Percentiles rank a stretch among this genome's conserved stretches.
Conservation (phyloP, 2,113 vertebrate species). For the Ciconia maguari region DNA sequence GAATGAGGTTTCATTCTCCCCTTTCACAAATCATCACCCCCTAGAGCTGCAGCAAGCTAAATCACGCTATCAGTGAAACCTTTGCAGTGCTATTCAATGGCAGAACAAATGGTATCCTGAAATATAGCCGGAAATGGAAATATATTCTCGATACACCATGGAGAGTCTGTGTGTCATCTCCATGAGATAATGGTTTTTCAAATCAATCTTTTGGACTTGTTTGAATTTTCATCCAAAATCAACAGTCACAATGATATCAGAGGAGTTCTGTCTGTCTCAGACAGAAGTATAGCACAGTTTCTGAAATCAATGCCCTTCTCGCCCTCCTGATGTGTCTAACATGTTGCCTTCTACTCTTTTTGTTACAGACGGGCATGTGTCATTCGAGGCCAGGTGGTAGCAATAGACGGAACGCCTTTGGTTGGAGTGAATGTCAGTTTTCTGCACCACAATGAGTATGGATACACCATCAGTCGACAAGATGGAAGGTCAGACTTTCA, state of each 20-base stretch:
- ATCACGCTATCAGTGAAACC: neutral
- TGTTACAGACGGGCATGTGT: constrained; percentile 87
- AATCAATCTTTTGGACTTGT: neutral
- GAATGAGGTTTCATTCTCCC: constrained; percentile 1
- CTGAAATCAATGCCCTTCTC: neutral
- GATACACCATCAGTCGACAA: constrained; percentile 94
- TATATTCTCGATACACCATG: neutral
- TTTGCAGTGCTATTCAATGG: neutral
- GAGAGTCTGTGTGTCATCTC: neutral
- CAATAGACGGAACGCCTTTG: constrained; percentile 89
- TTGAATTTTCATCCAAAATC: neutral
- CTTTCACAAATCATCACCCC: neutral
- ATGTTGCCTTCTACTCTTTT: neutral
- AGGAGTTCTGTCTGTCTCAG: neutral
- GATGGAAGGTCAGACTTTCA: constrained; percentile 86
- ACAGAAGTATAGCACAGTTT: neutral
- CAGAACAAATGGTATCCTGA: neutral
- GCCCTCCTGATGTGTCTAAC: neutral
- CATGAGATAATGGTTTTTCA: neutral
- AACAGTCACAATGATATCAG: neutral
- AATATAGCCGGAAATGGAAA: neutral
- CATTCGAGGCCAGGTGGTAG: constrained; percentile 88
- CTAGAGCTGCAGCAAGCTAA: neutral
- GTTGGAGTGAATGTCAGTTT: constrained; percentile 98
- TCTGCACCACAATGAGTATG: constrained; percentile 90